Evolutionary conservation across 2,888 invertebrate species (phyloP).

Genomic region (Platycnemis pennipes): DNA sequence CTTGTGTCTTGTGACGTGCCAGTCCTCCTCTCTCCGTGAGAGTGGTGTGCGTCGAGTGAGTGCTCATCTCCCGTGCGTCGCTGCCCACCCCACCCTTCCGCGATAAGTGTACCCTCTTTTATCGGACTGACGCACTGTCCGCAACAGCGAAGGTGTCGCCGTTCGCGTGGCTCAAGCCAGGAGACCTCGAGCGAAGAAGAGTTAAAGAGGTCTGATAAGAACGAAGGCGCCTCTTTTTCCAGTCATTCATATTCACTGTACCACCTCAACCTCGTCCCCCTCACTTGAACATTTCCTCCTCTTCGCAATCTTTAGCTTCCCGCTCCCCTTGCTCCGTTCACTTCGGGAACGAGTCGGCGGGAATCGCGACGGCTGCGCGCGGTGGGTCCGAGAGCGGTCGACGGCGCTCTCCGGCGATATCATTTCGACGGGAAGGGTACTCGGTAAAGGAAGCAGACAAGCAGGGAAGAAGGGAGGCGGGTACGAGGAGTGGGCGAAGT

Average conservation of each 20-base stretch:
- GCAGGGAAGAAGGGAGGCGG: not conserved
- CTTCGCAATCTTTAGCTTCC: not conserved
- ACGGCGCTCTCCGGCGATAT: not conserved
- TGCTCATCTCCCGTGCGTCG: not conserved
- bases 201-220: not conserved
- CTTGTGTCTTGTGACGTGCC: not conserved
- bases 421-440: not conserved
- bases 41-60: not conserved
- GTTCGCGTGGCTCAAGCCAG: not conserved
- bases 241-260: no score
- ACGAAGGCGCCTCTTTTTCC: no score
- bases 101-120: not conserved
- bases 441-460: not conserved
- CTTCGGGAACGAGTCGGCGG: not conserved
- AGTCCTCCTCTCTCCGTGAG: not conserved
- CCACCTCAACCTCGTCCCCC: not conserved
- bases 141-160: not conserved
- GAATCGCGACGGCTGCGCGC: not conserved
- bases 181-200: not conserved
- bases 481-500: not conserved
- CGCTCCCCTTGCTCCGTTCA: not conserved
- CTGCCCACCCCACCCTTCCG: not conserved
- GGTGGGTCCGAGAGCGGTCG: not conserved
- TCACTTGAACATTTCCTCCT: not conserved
- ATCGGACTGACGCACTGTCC: not conserved